A percentile compares a stretch with the other conserved stretches of the same genome.
Conservation (phyloP, 2,797 vertebrate genomes). For the Sebastes hubbsi region DNA sequence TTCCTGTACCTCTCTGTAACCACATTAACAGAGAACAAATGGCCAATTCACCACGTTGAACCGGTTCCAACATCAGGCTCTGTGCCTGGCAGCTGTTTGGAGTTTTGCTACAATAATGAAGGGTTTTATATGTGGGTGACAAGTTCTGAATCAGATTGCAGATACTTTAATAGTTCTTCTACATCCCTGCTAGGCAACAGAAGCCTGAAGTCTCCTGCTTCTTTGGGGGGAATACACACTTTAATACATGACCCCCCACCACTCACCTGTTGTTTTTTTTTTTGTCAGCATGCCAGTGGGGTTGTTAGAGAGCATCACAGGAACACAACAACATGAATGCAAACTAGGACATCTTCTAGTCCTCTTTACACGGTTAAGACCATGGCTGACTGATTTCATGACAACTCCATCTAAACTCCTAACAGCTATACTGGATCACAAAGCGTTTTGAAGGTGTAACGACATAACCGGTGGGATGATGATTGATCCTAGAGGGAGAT, state of each 20-base stretch:
- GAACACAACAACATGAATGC: neutral
- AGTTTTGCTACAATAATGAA: conserved; percentile 55
- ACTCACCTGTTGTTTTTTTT: neutral
- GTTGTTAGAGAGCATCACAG: neutral
- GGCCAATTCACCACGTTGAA: conserved; percentile 55
- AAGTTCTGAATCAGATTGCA: conserved; percentile 46
- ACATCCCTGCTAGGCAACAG: conserved; percentile 10
- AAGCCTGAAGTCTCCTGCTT: conserved; percentile 1
- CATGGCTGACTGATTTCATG: neutral
- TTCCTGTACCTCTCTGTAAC: conserved; percentile 17
- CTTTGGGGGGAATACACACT: neutral
- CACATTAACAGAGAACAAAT: conserved; percentile 54
- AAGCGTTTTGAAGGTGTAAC: neutral
- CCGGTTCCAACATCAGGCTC: conserved; percentile 28
- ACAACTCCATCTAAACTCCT: neutral
- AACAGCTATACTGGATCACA: neutral
- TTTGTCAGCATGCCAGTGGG: neutral
- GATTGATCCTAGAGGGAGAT: neutral
- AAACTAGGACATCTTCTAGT: neutral
- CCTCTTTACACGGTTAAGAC: neutral
- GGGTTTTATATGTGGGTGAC: conserved; percentile 58
- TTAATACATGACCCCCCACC: neutral
- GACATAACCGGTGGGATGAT: neutral
- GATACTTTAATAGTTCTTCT: conserved; percentile 18
- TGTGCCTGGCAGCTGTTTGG: conserved; percentile 55